Percentiles rank a stretch among this genome's conserved stretches.
Evolutionary conservation across 2,113 vertebrate species (phyloP).

Genomic region (Cephalopholis sonnerati): DNA sequence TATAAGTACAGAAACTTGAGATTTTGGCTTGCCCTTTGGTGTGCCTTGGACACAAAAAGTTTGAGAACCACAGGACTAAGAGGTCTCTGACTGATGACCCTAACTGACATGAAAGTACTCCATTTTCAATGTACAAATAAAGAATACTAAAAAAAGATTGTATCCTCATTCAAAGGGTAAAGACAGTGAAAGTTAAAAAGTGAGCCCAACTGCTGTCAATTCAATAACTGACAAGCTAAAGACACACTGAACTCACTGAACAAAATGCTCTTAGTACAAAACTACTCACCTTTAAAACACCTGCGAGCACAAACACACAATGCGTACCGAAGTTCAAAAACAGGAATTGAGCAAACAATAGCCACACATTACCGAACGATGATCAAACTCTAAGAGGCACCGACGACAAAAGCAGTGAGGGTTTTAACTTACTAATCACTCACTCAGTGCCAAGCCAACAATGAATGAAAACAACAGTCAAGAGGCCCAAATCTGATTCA

Average conservation of each 20-base stretch:
- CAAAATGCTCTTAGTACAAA: not conserved
- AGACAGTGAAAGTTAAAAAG: not conserved
- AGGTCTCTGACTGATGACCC: too few species aligned
- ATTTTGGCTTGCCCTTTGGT: too few species aligned
- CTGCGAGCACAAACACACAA: conserved; percentile 9
- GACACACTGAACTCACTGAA: not conserved
- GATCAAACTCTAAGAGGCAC: conserved; percentile 16
- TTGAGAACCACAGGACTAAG: too few species aligned
- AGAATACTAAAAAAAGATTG: too few species aligned
- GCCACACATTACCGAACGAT: conserved; percentile 24
- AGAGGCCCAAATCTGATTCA: conserved; percentile 44
- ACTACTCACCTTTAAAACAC: conserved; percentile 14
- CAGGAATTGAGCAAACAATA: conserved; percentile 73
- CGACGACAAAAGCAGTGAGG: not conserved
- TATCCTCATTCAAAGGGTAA: conserved; percentile 1
- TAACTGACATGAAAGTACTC: not conserved
- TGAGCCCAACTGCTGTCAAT: not conserved
- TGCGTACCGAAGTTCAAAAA: conserved; percentile 39
- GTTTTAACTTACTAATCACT: conserved; percentile 28
- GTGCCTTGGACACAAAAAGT: too few species aligned
- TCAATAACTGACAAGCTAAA: not conserved
- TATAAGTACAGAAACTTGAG: too few species aligned
- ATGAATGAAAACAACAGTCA: conserved; percentile 29
- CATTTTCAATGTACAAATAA: too few species aligned
- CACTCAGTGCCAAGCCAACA: not conserved